Evolutionary conservation across 2,113 vertebrate genomes (phyloP), one percentile per base, ranked within the genome.

Genomic region (Xerus inauris): DNA sequence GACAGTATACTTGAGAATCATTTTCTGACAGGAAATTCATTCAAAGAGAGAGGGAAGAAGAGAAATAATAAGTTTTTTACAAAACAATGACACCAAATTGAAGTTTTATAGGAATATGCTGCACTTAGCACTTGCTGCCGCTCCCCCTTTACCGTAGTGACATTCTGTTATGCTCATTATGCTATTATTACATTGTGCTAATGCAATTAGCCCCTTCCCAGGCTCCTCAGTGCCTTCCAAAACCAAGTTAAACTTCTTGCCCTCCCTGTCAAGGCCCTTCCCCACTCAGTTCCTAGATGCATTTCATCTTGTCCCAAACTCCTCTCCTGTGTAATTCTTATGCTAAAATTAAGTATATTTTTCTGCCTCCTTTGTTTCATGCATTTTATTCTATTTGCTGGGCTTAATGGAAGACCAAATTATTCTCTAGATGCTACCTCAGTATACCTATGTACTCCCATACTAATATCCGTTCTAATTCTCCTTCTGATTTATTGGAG

Each of bases 191-290:
- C 69, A 77, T 87, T 93, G 64, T 4, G 6, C 13, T 95, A 95
- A 94, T 93, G 65, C n/a, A 92, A 95, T 96, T 77, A 92, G 81
- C 72, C 38, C 77, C 71, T 97, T 96, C 76, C 32, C 30, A 32
- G 47, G 22, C 51, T 96, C 59, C 64, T 84, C 12, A 26, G 79
- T 45, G 77, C 73, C 62, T 94, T 94, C 85, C 4, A 0, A 82
- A 97, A 97, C 73, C 73, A 95, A 91, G 85, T 97, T 88, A 96
- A 88, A 82, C 54, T 90, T 57, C 72, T 86, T 86, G 54, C 13
- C 35, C 64, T 96, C 54, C 38, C 10, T 89, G 67, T 64, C 30
- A 94, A 76, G 67, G 84, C 30, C 47, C 88, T 92, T 76, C 11
- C 30, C 42, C 38, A 59, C 51, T 92, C 67, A 82, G 47, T 24